Base-by-base conservation (phyloP, 2,797 vertebrate genomes). In the Yasuhikotakia modesta region DNA sequence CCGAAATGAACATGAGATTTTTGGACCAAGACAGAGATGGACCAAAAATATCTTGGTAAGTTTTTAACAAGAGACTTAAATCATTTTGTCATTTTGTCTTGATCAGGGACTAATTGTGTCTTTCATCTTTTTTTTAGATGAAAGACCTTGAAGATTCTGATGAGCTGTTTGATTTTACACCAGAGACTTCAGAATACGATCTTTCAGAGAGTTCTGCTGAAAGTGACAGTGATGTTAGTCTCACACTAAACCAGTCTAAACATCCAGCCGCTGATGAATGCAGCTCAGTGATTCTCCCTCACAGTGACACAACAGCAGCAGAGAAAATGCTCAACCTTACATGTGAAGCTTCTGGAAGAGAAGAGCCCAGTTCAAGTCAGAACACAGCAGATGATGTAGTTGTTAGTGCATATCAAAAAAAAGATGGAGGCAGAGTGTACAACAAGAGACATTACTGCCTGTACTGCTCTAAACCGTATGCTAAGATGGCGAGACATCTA, bases 151-250 rank as follows among this genome's bases (percentile, higher is more conserved):
- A 79, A 32, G 73, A 80, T 68, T 82, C 78, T 21, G 55, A 24
- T 45, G 27, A 88, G 5, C 65, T 87, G 2, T 84, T 75, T 76
- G 79, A 86, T 66, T 81, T 85, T n/a, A 30, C 79, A n/a, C 64
- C 79, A 45, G 83, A 66, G 14, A 80, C 71, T 79, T 78, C 58
- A 19, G 78, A 86, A 61, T 72, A 83, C 1, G 82, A 79, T 10
- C 3, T 81, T 57, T 65, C 83, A 21, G 73, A 82, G 64, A 73
- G 73, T 0, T 57, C 52, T 57, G 79, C 1, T 0, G 57, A 84
- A 55, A 82, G 73, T 63, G 76, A 77, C 52, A 65, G 27, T 58
- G 74, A 83, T 30, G 73, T 19, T 52, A 65, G 48, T 32, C 30
- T 53, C 27, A 24, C 21, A 60, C 27, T 30, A 50, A 24, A 71